Evolutionary conservation across 2,797 vertebrate genomes (phyloP), one percentile per base, ranked within the genome.

Genomic region (Lacerta viridis): DNA sequence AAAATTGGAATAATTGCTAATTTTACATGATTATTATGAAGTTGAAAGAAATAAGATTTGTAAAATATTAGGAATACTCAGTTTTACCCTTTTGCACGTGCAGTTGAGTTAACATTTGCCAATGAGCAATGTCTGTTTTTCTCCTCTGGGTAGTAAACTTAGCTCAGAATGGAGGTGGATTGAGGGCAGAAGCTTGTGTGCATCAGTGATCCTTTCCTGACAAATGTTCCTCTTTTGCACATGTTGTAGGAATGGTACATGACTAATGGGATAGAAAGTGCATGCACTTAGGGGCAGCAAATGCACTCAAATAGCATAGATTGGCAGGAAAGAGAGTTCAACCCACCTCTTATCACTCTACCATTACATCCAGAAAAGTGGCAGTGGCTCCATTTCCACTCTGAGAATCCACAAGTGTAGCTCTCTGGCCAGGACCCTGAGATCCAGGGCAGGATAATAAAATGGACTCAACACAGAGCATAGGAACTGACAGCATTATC

Each of bases 11-110:
- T 59, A 79, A 79, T 61, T 15, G 68, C 66, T 25, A 61, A 29
- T 66, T 81, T 68, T n/a, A 43, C 61, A 76, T 36, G 39, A 36
- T 81, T 75, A 64, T 72, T 81, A 33, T 75, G 41, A 81, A 75
- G 33, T 6, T n/a, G 46, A 89, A 81, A 55, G n/a, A 85, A 85
- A 20, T 59, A 79, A 79, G 9, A 50, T n/a, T 81, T 18, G 82
- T 82, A 41, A 76, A 82, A 7, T 7, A 64, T 50, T 27, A 29
- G 13, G 23, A 74, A 80, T 59, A 76, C 27, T 29, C 25, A 66
- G 50, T 81, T 80, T 85, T 17, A 61, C 39, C 5, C 8, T 64
- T 39, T 78, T 85, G 10, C 23, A 66, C 13, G 13, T 64, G 15
- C 41, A 84, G 71, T 13, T 59, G 41, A 64, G 36, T 43, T 33